Conservation (phyloP, 2,113 vertebrate species). For the Megatriorchis doriae region DNA sequence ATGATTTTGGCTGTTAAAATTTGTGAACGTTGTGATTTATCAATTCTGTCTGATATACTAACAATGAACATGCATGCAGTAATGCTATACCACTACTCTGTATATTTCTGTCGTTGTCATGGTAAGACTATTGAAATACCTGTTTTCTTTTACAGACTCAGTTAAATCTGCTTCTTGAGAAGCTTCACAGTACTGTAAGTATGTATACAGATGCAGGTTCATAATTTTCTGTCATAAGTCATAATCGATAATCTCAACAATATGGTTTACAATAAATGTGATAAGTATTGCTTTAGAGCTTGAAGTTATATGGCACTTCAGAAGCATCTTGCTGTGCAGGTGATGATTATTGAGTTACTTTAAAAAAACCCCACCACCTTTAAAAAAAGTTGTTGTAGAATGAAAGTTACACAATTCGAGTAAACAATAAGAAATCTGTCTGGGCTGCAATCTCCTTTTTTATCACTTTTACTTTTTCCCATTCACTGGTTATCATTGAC, state of each 20-base stretch:
- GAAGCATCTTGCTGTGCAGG: neutral
- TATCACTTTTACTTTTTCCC: neutral
- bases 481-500: neutral
- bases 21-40: neutral
- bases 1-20: constrained; percentile 22
- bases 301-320: neutral
- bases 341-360: neutral
- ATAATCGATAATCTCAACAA: neutral
- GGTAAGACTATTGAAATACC: neutral
- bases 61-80: constrained; percentile 2
- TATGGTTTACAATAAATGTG: neutral
- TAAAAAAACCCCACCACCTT: neutral
- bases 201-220: neutral
- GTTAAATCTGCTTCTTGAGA: constrained; percentile 94
- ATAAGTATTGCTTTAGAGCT: neutral
- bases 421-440: neutral
- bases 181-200: constrained; percentile 96
- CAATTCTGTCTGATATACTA: neutral
- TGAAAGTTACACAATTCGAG: neutral
- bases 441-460: neutral
- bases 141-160: constrained; percentile 82
- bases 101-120: neutral
- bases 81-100: neutral
- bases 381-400: neutral
- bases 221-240: neutral